A percentile compares a stretch with the other conserved stretches of the same genome.
These are phyloP conservation scores for Lagocephalus sceleratus DNA, from an alignment of 2,797 vertebrate species.

Conservation along the genomic window DNA sequence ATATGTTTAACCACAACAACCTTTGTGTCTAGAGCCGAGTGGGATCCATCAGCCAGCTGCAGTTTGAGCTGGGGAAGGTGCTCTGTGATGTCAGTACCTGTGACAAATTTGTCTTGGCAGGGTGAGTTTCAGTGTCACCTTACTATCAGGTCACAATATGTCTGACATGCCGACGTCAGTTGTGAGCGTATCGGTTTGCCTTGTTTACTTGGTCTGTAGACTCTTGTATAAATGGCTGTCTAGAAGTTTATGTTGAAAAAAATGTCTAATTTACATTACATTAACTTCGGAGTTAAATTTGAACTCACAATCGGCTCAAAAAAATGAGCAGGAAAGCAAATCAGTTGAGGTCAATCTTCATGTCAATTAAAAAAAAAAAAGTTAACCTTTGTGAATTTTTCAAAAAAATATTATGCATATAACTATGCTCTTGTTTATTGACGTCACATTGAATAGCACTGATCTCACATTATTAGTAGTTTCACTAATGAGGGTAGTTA, in stretches of 20 bases:
- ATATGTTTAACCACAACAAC: too few species aligned
- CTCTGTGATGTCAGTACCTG: conserved; percentile 87
- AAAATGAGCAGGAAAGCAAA: too few species aligned
- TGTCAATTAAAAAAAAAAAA: too few species aligned
- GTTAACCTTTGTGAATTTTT: too few species aligned
- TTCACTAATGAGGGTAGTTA: neutral
- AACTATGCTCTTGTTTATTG: too few species aligned
- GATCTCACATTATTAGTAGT: neutral
- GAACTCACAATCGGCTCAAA: too few species aligned
- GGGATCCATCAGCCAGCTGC: conserved; percentile 89
- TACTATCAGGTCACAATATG: neutral
- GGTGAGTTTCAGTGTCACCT: conserved; percentile 76
- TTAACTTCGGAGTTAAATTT: neutral
- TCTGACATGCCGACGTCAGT: neutral
- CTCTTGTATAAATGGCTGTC: neutral
- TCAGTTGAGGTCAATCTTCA: too few species aligned
- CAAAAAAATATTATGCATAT: too few species aligned
- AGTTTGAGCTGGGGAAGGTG: conserved; percentile 86
- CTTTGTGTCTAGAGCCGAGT: conserved; percentile 82
- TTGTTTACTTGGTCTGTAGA: neutral
- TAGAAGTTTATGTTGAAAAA: conserved; percentile 5
- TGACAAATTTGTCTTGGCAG: conserved; percentile 85
- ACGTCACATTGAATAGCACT: too few species aligned
- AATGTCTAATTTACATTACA: neutral
- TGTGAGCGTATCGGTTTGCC: neutral